Evolutionary conservation across 2,113 vertebrate species (phyloP).

Genomic region (Vulpes lagopus): DNA sequence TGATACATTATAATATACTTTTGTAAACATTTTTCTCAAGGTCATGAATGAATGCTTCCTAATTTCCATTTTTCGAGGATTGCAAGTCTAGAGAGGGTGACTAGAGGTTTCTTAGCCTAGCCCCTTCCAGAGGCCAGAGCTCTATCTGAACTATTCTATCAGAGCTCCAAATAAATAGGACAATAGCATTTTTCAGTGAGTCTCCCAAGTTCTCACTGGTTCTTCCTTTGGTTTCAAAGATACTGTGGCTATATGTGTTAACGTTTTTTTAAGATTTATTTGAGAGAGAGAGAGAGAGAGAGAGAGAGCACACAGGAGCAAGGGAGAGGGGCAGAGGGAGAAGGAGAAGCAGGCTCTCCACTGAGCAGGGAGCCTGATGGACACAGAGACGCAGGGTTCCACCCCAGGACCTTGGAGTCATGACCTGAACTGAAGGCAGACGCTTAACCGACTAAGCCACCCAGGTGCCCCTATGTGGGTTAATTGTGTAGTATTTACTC

Average conservation of each 20-base stretch:
- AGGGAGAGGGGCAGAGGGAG: not conserved
- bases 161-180: not conserved
- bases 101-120: not conserved
- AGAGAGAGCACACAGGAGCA: not conserved
- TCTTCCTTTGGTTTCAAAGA: not conserved
- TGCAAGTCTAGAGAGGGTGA: slow-evolving; percentile 38
- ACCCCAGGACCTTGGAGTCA: not conserved
- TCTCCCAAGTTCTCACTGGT: not conserved
- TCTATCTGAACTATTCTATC: not conserved
- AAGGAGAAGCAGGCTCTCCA: not conserved
- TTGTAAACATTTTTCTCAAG: slow-evolving; percentile 57
- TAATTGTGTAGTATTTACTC: not conserved
- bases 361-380: not conserved
- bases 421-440: not conserved
- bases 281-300: not conserved
- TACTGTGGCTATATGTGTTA: not conserved
- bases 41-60: slow-evolving; percentile 56
- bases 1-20: slow-evolving; percentile 33
- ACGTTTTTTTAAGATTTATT: not conserved
- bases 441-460: not conserved
- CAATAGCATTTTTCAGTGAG: not conserved
- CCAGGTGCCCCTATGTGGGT: not conserved
- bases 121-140: not conserved
- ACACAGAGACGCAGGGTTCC: not conserved
- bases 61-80: slow-evolving; percentile 22